Conservation (phyloP, 2,888 invertebrate species). For the Anodontia alba region DNA sequence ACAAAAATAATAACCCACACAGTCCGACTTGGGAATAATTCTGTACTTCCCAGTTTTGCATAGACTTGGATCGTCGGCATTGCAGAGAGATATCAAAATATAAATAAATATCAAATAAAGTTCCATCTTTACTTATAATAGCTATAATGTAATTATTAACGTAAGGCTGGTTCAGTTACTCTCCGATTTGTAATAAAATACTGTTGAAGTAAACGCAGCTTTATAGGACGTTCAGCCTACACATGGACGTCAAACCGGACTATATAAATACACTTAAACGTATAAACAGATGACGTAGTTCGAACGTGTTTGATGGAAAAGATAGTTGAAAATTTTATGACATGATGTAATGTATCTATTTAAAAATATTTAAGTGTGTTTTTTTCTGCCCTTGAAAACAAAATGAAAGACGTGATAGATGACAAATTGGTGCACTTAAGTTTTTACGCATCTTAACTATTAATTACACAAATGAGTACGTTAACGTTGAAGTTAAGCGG, state of each 20-base stretch:
- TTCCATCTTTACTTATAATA: no score
- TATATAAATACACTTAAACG: background rate
- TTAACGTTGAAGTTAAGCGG: no score
- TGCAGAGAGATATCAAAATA: background rate
- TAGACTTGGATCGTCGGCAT: background rate
- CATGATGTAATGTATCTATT: background rate
- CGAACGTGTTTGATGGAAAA: background rate
- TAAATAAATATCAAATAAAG: background rate
- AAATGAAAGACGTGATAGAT: no score
- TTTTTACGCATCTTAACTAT: no score
- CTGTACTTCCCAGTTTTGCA: slow-evolving; percentile 24
- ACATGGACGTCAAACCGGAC: background rate
- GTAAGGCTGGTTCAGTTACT: no score
- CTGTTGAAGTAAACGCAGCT: no score
- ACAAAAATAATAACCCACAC: slow-evolving; percentile 51
- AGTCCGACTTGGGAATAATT: slow-evolving; percentile 54
- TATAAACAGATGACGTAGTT: background rate
- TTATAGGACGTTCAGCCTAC: no score
- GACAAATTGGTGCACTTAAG: no score
- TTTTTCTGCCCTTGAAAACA: background rate
- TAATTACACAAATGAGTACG: no score
- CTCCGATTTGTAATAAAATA: no score
- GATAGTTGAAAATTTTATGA: background rate
- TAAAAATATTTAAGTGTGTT: background rate
- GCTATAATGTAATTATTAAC: no score